Evolutionary conservation across 2,888 invertebrate species (phyloP).

Genomic region (Magallana nippona): DNA sequence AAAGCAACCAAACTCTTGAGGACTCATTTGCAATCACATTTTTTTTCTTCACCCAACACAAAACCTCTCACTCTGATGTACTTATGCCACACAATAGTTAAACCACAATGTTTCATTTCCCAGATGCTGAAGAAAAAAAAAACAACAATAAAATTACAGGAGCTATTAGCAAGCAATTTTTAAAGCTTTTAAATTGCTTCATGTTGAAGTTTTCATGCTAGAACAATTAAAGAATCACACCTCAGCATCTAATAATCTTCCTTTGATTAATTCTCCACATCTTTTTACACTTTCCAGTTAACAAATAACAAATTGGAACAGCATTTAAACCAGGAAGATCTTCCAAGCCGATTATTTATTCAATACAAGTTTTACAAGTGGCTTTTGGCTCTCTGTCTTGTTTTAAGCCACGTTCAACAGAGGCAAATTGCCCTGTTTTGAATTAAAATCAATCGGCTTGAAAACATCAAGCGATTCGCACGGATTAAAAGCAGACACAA

Average conservation of each 20-base stretch:
- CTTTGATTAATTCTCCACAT: slow-evolving; percentile 22
- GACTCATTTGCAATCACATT: background rate
- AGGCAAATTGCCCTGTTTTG: slow-evolving; percentile 17
- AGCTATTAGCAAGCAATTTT: slow-evolving; percentile 22
- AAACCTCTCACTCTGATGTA: background rate
- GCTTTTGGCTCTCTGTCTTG: slow-evolving; percentile 20
- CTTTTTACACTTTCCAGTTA: slow-evolving; percentile 12
- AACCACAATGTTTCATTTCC: too few relatives aligned
- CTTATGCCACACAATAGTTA: too few relatives aligned
- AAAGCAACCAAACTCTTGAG: slow-evolving; percentile 3
- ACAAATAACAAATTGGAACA: slow-evolving; percentile 11
- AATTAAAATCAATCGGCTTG: slow-evolving; percentile 33
- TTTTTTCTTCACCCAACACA: background rate
- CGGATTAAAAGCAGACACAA: slow-evolving; percentile 21
- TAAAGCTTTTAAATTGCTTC: slow-evolving; percentile 20
- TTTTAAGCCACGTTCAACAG: slow-evolving; percentile 22
- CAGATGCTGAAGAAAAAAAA: slow-evolving; percentile 22
- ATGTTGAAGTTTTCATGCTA: slow-evolving; percentile 29
- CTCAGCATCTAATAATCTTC: background rate
- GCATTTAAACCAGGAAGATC: slow-evolving; percentile 1
- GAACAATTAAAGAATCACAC: slow-evolving; percentile 17
- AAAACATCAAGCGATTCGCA: slow-evolving; percentile 20
- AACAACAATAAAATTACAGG: background rate
- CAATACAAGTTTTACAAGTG: slow-evolving; percentile 26
- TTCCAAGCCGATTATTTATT: slow-evolving; percentile 35